Evolutionary conservation across 64 coral and sea anemone species (phyloP), one percentile per base, ranked within the genome.

Genomic region (Trachythela sp.): DNA sequence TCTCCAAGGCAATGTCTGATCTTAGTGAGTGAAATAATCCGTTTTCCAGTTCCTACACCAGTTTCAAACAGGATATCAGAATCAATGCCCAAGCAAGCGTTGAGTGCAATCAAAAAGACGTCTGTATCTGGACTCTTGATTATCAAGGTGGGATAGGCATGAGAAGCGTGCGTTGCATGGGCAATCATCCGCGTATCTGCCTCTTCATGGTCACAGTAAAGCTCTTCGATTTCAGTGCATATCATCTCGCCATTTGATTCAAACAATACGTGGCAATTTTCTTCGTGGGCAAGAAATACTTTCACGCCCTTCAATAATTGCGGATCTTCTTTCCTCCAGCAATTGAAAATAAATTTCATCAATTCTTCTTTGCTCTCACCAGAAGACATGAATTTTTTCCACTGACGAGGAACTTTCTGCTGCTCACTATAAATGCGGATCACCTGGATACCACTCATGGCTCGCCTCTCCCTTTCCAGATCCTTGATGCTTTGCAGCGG

Each of bases 361-460:
- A 85, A 48, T 20, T 85, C 84, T 11, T 45, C 42, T 45, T 45
- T 45, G 42, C 11, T 45, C 4, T 45, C 42, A 45, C n/a, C n/a
- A n/a, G n/a, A n/a, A n/a, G n/a, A n/a, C n/a, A n/a, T n/a, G 11
- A 45, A 45, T 45, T 45, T 45, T 45, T 45, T 85, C 84, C 84
- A 85, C 27, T 85, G 84, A 45, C 27, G 40, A 14, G 84, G 84
- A 85, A 85, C 84, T 36, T 85, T 85, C 22, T 85, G 84, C 31
- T 85, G 33, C 24, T 40, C 84, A 85, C 41, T 85, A 40, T 45
- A 85, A 2, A 85, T 85, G 39, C 84, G 59, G 3, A 68, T 68
- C 20, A n/a, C 59, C 15, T 68, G 59, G 30, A 68, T 14, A 68
- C 59, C 59, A 22, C 30, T 68, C 30, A 31, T 31, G 20, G 30